Conservation (phyloP, 2,888 invertebrate species). For the Crossocerus cetratus region DNA sequence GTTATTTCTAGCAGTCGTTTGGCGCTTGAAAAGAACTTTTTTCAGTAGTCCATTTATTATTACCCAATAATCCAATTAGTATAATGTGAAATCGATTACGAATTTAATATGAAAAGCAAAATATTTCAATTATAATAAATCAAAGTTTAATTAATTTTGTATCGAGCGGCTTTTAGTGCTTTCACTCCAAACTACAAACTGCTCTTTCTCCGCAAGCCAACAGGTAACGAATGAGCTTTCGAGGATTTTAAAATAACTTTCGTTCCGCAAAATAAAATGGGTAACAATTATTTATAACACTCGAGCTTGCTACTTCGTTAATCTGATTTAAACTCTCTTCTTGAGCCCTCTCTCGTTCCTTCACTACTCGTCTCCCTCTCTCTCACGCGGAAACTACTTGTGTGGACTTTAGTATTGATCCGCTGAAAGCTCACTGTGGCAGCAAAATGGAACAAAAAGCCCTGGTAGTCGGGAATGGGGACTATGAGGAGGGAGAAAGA, state of each 20-base stretch:
- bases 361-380: too few relatives aligned
- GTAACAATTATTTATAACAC: not conserved
- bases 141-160: not conserved
- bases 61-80: too few relatives aligned
- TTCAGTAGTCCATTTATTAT: too few relatives aligned
- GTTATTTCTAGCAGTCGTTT: too few relatives aligned
- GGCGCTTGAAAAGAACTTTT: too few relatives aligned
- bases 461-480: too few relatives aligned
- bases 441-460: slow-evolving; percentile 3
- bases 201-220: too few relatives aligned
- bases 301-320: not conserved
- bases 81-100: too few relatives aligned
- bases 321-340: slow-evolving; percentile 1
- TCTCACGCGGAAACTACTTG: too few relatives aligned
- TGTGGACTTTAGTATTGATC: slow-evolving; percentile 2
- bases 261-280: not conserved
- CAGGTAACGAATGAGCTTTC: too few relatives aligned
- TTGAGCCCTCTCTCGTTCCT: not conserved
- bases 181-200: too few relatives aligned
- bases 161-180: not conserved
- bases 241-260: too few relatives aligned
- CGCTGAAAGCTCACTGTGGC: slow-evolving; percentile 6
- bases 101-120: not conserved
- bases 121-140: not conserved
- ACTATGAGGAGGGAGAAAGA: not conserved